Percentiles rank a stretch among this genome's conserved stretches.
phyloP scores from a whole-genome alignment of 1,140 invertebrate genomes.

The Leptopilina boulardi region DNA sequence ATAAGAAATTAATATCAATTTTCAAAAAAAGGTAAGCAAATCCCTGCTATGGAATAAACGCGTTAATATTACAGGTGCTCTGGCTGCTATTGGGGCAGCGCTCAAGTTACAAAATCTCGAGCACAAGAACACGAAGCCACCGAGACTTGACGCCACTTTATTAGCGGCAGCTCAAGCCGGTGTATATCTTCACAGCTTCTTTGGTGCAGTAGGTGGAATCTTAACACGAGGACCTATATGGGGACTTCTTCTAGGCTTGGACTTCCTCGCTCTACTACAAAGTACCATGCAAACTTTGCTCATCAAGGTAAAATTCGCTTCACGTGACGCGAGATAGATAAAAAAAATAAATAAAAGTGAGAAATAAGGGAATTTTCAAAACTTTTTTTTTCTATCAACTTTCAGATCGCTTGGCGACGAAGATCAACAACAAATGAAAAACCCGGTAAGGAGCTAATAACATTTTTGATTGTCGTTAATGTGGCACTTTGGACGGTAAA shows the following conservation, averaged over 20 bases:
- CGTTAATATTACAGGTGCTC: slow-evolving; percentile 61
- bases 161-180: slow-evolving; percentile 91
- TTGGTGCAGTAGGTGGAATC: slow-evolving; percentile 88
- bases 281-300: slow-evolving; percentile 88
- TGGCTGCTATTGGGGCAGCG: slow-evolving; percentile 70
- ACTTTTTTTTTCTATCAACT: slow-evolving; percentile 46
- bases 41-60: background rate
- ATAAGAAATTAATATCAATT: no score
- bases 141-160: slow-evolving; percentile 90
- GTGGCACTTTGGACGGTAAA: slow-evolving; percentile 93
- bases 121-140: slow-evolving; percentile 67
- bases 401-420: slow-evolving; percentile 88
- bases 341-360: slow-evolving; percentile 45
- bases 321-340: slow-evolving; percentile 48
- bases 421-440: slow-evolving; percentile 82
- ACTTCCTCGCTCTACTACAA: slow-evolving; percentile 76
- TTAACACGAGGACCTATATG: slow-evolving; percentile 80
- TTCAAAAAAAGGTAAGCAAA: no score
- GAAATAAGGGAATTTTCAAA: slow-evolving; percentile 50
- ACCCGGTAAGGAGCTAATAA: slow-evolving; percentile 89
- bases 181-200: slow-evolving; percentile 92
- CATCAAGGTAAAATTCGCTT: slow-evolving; percentile 71
- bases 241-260: slow-evolving; percentile 78
- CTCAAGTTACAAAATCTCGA: slow-evolving; percentile 69
- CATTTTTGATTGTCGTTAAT: slow-evolving; percentile 89